Base-by-base conservation (phyloP, 1,140 invertebrate genomes). In the Eriocheir sinensis region DNA sequence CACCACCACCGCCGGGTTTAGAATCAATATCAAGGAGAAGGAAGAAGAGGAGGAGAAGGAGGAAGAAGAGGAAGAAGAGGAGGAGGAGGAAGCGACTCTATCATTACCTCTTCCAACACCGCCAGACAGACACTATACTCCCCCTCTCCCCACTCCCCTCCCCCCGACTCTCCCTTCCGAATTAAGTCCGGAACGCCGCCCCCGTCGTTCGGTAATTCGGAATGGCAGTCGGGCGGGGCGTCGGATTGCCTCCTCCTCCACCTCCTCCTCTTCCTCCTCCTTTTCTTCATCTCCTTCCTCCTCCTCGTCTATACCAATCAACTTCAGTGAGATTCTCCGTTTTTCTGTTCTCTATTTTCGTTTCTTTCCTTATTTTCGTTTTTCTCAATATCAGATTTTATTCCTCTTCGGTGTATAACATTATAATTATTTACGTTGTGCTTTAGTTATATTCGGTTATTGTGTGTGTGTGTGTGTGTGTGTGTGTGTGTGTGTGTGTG, bases 191-290 rank as follows among this genome's bases (percentile, higher is more conserved):
- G 79, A 53, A 36, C 88, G 72, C 93, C 60, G 30, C 83, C 72
- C 85, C 85, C 88, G 32, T 60, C 92, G 48, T 41, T 85, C 27
- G 0, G 60, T 94, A 94, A 94, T 90, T 41, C 93, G 83, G 48
- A 30, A 80, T 94, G 93, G 93, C 93, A 94, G 93, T 34, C 88
- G 41, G n/a, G 88, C 93, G 32, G 44, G 27, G 85, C 85, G 92
- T 36, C 44, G 44, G 83, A 93, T 88, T 93, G 32, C 80, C 34
- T 34, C 32, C 44, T 48, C 72, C 17, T 38, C 21, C 9, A 44
- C 79, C 79, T 60, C 79, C 40, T 89, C 72, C 44, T 88, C 83
- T 34, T 38, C 38, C 88, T 38, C 41, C 12, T 32, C 53, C 38
- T 79, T 17, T 3, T 17, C 72, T 21, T 38, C 81, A 27, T 41